Evolutionary conservation across 2,113 vertebrate genomes (phyloP).

Genomic region (Pithys albifrons): DNA sequence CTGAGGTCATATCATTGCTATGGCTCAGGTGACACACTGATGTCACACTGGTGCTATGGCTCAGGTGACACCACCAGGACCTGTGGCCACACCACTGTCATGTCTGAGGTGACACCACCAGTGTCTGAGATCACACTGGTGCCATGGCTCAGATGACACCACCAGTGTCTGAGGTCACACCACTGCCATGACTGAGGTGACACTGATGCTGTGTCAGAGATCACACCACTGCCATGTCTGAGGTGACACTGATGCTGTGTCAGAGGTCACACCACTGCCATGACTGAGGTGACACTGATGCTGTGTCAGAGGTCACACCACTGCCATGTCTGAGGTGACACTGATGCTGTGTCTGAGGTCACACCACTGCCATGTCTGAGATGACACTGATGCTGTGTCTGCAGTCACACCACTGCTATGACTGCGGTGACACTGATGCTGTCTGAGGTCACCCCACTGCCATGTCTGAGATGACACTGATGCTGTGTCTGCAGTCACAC

Average conservation of each 20-base stretch:
- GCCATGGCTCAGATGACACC: no score
- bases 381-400: background rate
- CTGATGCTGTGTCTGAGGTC: background rate
- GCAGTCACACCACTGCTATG: background rate
- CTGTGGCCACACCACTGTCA: background rate
- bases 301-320: no score
- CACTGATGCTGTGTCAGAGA: background rate
- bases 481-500: no score
- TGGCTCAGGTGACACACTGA: no score
- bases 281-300: no score
- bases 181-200: no score
- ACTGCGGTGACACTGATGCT: background rate
- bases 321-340: no score
- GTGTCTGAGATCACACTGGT: no score
- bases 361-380: background rate
- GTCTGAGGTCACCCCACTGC: background rate
- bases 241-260: background rate
- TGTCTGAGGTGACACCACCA: background rate
- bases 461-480: background rate
- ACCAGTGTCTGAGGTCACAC: no score
- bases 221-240: rapidly evolving
- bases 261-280: no score
- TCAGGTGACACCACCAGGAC: no score
- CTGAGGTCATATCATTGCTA: background rate
- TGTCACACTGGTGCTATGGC: no score